Evolutionary conservation across 2,113 vertebrate species (phyloP).

Genomic region (Campylomormyrus tamandua): DNA sequence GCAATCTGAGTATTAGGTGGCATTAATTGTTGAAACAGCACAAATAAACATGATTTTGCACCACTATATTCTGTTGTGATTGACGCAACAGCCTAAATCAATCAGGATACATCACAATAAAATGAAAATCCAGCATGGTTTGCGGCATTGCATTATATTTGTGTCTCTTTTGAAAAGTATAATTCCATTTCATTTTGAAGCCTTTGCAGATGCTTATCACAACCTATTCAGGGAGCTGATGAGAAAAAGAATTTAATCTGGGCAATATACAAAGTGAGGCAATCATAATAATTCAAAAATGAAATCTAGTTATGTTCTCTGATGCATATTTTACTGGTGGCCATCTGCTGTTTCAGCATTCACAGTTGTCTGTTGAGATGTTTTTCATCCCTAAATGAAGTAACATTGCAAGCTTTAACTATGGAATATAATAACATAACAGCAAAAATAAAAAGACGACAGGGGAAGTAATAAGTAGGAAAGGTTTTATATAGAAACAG

Average conservation of each 20-base stretch:
- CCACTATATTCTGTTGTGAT: not conserved
- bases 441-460: not conserved
- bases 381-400: not conserved
- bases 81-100: slow-evolving; percentile 36
- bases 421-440: not conserved
- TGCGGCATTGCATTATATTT: slow-evolving; percentile 17
- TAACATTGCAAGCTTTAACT: not conserved
- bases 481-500: not conserved
- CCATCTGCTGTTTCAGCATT: slow-evolving; percentile 5
- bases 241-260: slow-evolving; percentile 21
- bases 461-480: not conserved
- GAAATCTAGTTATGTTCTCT: not conserved
- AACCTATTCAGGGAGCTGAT: slow-evolving; percentile 1
- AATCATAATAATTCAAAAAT: not conserved
- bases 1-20: not conserved
- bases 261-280: slow-evolving; percentile 7
- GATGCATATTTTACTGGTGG: slow-evolving; percentile 6
- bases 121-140: slow-evolving; percentile 23
- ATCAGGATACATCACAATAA: slow-evolving; percentile 36
- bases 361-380: not conserved
- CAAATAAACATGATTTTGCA: not conserved
- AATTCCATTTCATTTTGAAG: slow-evolving; percentile 24
- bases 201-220: not conserved
- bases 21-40: not conserved
- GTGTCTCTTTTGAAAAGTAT: slow-evolving; percentile 18